Percentiles rank a stretch among this genome's conserved stretches.
These are phyloP conservation scores for Alectura lathami DNA, from an alignment of 2,113 vertebrate genomes.

Conservation along the genomic window DNA sequence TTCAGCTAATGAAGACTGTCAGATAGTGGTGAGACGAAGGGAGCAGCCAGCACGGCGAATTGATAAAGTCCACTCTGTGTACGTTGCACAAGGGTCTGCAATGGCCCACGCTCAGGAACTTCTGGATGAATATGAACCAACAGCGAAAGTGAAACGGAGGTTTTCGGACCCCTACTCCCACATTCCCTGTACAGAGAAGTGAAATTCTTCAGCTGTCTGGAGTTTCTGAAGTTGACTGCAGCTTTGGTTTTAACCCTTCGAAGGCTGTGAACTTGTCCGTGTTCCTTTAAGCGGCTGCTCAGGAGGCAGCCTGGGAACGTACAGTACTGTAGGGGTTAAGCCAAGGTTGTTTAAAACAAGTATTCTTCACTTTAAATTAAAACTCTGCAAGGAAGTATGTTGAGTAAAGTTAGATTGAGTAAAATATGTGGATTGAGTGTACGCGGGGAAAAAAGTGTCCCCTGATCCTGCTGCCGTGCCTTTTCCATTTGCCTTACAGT, in stretches of 20 bases:
- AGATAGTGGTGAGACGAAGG: slow-evolving; percentile 52
- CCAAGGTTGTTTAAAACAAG: not conserved
- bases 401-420: not conserved
- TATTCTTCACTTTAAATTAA: slow-evolving; percentile 25
- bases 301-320: not conserved
- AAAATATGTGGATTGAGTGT: not conserved
- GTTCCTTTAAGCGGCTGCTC: not conserved
- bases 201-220: not conserved
- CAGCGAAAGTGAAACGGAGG: slow-evolving; percentile 76
- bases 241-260: slow-evolving; percentile 1
- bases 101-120: slow-evolving; percentile 37
- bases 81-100: slow-evolving; percentile 71
- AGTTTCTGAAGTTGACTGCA: slow-evolving; percentile 17
- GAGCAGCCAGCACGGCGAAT: slow-evolving; percentile 81
- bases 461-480: not conserved
- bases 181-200: slow-evolving; percentile 42
- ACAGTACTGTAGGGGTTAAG: slow-evolving; percentile 37
- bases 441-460: not conserved
- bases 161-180: slow-evolving; percentile 87
- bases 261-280: not conserved
- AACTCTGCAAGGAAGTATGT: not conserved
- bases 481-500: slow-evolving; percentile 8
- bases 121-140: slow-evolving; percentile 2
- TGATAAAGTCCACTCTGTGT: slow-evolving; percentile 88
- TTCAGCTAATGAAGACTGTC: not conserved